Evolutionary conservation across 2,113 vertebrate species (phyloP), one percentile per base, ranked within the genome.

Genomic region (Bufo bufo): DNA sequence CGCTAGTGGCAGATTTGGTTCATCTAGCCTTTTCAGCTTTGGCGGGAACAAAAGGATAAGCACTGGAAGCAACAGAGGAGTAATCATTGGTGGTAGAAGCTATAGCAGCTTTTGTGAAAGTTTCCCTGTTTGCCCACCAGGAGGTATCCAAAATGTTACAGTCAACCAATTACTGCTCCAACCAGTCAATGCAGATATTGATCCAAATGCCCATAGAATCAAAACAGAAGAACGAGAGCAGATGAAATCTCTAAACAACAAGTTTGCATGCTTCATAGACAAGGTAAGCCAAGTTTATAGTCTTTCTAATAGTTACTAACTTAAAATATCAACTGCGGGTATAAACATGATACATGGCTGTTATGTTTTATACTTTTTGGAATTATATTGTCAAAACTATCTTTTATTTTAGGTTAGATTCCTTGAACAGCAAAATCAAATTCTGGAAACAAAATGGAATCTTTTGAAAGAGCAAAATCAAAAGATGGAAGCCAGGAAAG

Each of bases 391-490:
- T 20, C n/a, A 14, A 17, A 23, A 61, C 14, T 81, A 0, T 33
- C 8, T 61, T 19, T 63, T 45, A 7, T 65, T 77, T 3, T 87
- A 96, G 96, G 95, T 96, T 5, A 94, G 95, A 74, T 91, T 92
- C 81, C 89, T 96, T 89, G 95, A 96, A 84, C 94, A 95, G 61
- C 94, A 95, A 78, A 95, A 96, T 90, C 93, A 95, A 90, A 14
- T 96, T 74, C 89, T 96, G 85, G 92, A 92, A 0, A 95, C 95
- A 0, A 93, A 94, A 75, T 96, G 95, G 96, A 91, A 88, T 87
- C 93, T 96, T 90, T 91, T 96, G 88, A 94, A 94, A 89, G 92
- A 94, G 33, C 94, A 95, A 63, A 20, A 90, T 10, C 54, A 87
- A 47, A 87, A 81, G 61, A 49, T 90, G 58, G 91, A 65, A 80